phyloP scores from a whole-genome alignment of 1,140 invertebrate genomes.

The Ditylenchus dipsaci region DNA sequence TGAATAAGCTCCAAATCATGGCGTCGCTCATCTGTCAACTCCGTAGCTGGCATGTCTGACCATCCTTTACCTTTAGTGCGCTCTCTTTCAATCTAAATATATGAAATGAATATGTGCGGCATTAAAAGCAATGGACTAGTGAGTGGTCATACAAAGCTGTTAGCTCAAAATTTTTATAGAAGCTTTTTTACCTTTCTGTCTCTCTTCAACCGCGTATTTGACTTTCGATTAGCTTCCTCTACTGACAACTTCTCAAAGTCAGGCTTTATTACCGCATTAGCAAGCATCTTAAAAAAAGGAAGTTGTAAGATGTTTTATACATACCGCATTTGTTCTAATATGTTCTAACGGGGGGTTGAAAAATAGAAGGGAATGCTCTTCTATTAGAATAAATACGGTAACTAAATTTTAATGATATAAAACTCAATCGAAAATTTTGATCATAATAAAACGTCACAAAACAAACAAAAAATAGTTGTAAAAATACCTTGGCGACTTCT shows the following conservation, averaged over 20 bases:
- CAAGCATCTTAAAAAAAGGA: constrained; percentile 9
- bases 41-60: constrained; percentile 79
- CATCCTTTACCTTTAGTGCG: constrained; percentile 78
- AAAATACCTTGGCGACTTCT: constrained; percentile 1
- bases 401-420: too few species aligned
- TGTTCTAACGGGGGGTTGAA: too few species aligned
- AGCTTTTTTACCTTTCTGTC: constrained; percentile 13
- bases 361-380: too few species aligned
- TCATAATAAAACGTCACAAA: too few species aligned
- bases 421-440: too few species aligned
- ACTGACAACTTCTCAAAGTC: constrained; percentile 10
- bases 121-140: background rate
- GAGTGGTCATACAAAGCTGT: background rate
- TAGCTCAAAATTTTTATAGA: too few species aligned
- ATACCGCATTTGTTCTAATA: too few species aligned
- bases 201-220: constrained; percentile 7
- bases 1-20: constrained; percentile 79
- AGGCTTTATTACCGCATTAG: constrained; percentile 11
- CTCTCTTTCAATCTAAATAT: constrained; percentile 61
- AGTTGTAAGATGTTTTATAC: too few species aligned
- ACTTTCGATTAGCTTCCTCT: constrained; percentile 6
- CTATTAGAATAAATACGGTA: too few species aligned
- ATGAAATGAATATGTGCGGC: background rate
- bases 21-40: constrained; percentile 78
- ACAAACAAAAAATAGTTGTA: background rate